A percentile compares a stretch with the other conserved stretches of the same genome.
Evolutionary conservation across 1,140 invertebrate species (phyloP).

Genomic region (Listronotus bonariensis): DNA sequence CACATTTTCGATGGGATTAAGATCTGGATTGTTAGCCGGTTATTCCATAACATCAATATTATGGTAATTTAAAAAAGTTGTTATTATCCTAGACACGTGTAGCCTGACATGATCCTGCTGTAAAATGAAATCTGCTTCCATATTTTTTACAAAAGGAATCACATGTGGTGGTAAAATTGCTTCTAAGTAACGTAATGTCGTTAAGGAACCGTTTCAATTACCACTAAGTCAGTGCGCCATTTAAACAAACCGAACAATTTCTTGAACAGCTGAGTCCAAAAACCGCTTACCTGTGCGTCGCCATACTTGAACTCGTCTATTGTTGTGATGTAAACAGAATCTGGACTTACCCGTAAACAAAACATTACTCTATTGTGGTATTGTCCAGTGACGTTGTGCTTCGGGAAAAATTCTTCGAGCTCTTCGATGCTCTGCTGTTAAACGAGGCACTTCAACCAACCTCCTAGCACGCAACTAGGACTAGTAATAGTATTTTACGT

Average conservation of each 20-base stretch:
- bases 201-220: constrained; percentile 10
- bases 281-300: not conserved
- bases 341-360: constrained; percentile 8
- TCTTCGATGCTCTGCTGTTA: not conserved
- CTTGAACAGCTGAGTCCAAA: not conserved
- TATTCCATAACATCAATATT: no score
- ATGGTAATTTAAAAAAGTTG: no score
- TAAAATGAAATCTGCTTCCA: constrained; percentile 2
- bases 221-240: constrained; percentile 14
- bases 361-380: not conserved
- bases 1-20: no score
- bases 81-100: not conserved
- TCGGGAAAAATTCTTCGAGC: not conserved
- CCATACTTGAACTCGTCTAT: not conserved
- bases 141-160: not conserved
- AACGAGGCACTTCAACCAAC: not conserved
- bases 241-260: constrained; percentile 2
- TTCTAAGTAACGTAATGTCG: constrained; percentile 2
- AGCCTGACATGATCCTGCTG: constrained; percentile 10
- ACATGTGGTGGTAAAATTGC: constrained; percentile 13
- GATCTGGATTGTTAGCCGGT: no score
- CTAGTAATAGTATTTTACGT: no score
- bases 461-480: not conserved
- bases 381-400: constrained; percentile 6
- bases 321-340: not conserved